These are phyloP conservation scores for Formica exsecta DNA, from an alignment of 1,140 invertebrate species.

Conservation along the genomic window DNA sequence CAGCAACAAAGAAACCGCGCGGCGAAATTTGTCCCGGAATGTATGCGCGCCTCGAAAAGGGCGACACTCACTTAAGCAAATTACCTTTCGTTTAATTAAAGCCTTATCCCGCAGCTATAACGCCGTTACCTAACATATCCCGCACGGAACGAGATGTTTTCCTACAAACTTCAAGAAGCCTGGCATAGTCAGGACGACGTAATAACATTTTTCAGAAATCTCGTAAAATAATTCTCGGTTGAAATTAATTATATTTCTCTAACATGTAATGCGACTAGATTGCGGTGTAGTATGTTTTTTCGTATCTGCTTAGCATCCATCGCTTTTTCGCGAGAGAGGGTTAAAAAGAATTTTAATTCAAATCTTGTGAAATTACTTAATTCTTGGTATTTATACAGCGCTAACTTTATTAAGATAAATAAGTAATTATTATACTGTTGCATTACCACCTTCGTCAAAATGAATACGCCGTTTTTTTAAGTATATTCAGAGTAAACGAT, in stretches of 20 bases:
- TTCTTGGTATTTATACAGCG: neutral
- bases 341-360: conserved; percentile 9
- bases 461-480: neutral
- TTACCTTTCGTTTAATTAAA: conserved; percentile 63
- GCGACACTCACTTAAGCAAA: conserved; percentile 58
- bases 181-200: neutral
- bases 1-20: conserved; percentile 37
- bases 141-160: conserved; percentile 51
- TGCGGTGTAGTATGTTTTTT: conserved; percentile 14
- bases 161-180: conserved; percentile 37
- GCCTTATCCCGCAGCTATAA: conserved; percentile 50
- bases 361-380: conserved; percentile 2
- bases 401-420: neutral
- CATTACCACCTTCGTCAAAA: neutral
- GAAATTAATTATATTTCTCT: conserved; percentile 46
- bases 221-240: conserved; percentile 54
- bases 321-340: neutral
- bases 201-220: conserved; percentile 61
- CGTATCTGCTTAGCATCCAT: conserved; percentile 7
- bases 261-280: conserved; percentile 49
- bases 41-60: conserved; percentile 51
- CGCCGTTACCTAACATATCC: conserved; percentile 39
- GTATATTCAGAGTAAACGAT: neutral
- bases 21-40: conserved; percentile 42
- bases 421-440: neutral